Evolutionary conservation across 2,888 invertebrate species (phyloP), one percentile per base, ranked within the genome.

Genomic region (Calephelis perditalis): DNA sequence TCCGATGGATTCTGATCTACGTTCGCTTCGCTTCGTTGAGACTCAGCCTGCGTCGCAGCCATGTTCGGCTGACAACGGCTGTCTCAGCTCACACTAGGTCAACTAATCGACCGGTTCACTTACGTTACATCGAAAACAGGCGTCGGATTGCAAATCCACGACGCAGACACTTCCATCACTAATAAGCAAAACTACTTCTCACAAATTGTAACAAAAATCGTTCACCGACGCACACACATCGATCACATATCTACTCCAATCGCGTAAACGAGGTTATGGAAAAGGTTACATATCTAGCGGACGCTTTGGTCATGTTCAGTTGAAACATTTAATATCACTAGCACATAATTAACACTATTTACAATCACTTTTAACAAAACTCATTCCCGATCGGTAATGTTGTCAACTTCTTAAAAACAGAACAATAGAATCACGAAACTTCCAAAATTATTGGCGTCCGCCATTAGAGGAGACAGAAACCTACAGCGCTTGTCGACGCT

Each of bases 31-130:
- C 94, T 94, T 92, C 94, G 94, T 91, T 94, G 94, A 92, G 94
- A 93, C 93, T 95, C 95, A 91, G 95, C 94, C 93, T 94, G 94
- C 93, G 95, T 95, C 92, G 95, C 94, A 94, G 95, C 95, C 95
- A 95, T 95, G 93, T 94, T 94, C 92, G 85, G 90, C 91, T 85
- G 91, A 84, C 86, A 81, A 90, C 91, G 80, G 84, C 85, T 82
- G 86, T 82, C 79, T 78, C 85, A 81, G 83, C 92, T 92, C 91
- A 92, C 92, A 92, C 92, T 92, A 92, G 92, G 92, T 86, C 80
- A 82, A 79, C 85, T 85, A 84, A 86, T 88, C 87, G 87, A 90
- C 88, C 89, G 88, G 89, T 86, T 86, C 84, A 79, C 85, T 91
- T 90, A 91, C 86, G 91, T 91, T 89, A 91, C 89, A 86, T 88